Conservation (phyloP, 2,797 vertebrate genomes). For the Ibycter americanus region DNA sequence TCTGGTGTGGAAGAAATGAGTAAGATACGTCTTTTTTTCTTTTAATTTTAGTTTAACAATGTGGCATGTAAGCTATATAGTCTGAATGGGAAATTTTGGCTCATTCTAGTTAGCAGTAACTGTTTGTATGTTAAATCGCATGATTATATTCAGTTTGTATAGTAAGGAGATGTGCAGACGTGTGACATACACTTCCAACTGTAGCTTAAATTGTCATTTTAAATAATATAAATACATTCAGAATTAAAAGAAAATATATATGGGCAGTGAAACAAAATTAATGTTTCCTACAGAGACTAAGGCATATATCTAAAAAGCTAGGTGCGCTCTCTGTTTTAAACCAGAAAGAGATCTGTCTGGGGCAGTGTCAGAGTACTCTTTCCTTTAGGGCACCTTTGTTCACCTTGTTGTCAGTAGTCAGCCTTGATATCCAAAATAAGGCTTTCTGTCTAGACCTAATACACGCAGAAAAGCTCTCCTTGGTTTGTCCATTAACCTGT, state of each 20-base stretch:
- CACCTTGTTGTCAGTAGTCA: not conserved
- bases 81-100: not conserved
- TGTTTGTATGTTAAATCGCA: not conserved
- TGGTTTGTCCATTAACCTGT: not conserved
- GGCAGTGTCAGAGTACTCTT: not conserved
- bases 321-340: not conserved
- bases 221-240: not conserved
- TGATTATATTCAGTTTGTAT: not conserved
- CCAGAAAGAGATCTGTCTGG: not conserved
- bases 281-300: not conserved
- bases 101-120: not conserved
- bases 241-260: not conserved
- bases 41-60: not conserved
- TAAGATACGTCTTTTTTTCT: not conserved
- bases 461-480: not conserved
- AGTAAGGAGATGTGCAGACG: not conserved
- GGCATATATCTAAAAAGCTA: not conserved
- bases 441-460: not conserved
- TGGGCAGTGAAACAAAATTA: not conserved
- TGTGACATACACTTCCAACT: not conserved
- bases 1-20: conserved; percentile 26
- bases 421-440: not conserved
- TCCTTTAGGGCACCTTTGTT: not conserved
- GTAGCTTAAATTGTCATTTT: not conserved
- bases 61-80: not conserved